Percentiles rank a stretch among this genome's conserved stretches.
These are phyloP conservation scores for Creontiades dilutus DNA, from an alignment of 2,888 invertebrate species.

Conservation along the genomic window DNA sequence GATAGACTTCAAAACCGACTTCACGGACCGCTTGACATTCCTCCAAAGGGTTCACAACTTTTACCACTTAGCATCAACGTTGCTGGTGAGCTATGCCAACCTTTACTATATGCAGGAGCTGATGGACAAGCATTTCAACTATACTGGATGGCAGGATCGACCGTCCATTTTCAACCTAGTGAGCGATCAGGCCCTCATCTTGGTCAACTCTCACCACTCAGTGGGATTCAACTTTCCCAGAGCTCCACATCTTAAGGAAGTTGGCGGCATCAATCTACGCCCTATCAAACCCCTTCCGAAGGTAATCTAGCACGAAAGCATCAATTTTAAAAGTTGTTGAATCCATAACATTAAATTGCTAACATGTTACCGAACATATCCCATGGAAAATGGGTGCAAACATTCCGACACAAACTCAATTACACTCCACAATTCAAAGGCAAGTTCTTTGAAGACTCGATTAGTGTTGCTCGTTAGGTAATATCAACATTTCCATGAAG, in stretches of 20 bases:
- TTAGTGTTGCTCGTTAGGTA: too few species aligned
- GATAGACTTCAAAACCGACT: slow-evolving; percentile 73
- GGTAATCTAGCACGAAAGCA: slow-evolving; percentile 78
- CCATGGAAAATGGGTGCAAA: too few species aligned
- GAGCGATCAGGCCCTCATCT: slow-evolving; percentile 62
- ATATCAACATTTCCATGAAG: too few species aligned
- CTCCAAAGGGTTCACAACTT: slow-evolving; percentile 71
- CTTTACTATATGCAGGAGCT: slow-evolving; percentile 56
- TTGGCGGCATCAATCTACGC: slow-evolving; percentile 90
- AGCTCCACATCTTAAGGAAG: slow-evolving; percentile 89
- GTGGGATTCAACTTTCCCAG: slow-evolving; percentile 84
- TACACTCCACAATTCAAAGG: too few species aligned
- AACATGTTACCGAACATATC: too few species aligned
- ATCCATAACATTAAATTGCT: too few species aligned
- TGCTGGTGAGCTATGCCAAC: slow-evolving; percentile 63
- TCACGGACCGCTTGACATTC: slow-evolving; percentile 71
- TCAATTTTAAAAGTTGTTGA: background rate
- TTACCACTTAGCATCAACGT: slow-evolving; percentile 53
- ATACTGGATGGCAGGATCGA: slow-evolving; percentile 71
- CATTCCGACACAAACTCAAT: too few species aligned
- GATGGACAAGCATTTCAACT: slow-evolving; percentile 71
- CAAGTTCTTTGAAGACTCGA: too few species aligned
- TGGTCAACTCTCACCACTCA: slow-evolving; percentile 69
- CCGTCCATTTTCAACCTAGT: slow-evolving; percentile 65
- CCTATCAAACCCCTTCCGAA: slow-evolving; percentile 84